Evolutionary conservation across 2,888 invertebrate genomes (phyloP).

Genomic region (Nomada ferruginata): DNA sequence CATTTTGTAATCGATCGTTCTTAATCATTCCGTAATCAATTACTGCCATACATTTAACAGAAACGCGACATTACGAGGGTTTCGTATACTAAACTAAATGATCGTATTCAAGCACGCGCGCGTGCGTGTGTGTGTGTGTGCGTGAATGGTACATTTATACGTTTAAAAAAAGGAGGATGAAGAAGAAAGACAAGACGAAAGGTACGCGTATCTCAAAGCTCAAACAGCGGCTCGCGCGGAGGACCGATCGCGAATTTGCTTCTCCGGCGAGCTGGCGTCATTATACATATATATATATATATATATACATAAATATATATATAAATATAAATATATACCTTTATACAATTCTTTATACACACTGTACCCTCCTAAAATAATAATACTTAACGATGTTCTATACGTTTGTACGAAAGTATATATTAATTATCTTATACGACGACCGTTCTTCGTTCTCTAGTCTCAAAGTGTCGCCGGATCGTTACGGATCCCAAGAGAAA

Average conservation of each 20-base stretch:
- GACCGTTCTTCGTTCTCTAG: constrained; percentile 64
- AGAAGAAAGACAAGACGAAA: constrained; percentile 69
- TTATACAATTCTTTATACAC: constrained; percentile 79
- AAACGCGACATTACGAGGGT: constrained; percentile 4
- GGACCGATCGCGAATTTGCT: constrained; percentile 82
- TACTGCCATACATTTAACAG: too few relatives aligned
- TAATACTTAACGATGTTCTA: constrained; percentile 77
- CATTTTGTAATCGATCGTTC: constrained; percentile 17
- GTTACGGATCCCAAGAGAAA: background rate
- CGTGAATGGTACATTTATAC: constrained; percentile 55
- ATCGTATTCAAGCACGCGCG: constrained; percentile 61
- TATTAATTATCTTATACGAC: constrained; percentile 55
- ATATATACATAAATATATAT: constrained; percentile 74
- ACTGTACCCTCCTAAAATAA: constrained; percentile 77
- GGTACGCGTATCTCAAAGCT: constrained; percentile 83
- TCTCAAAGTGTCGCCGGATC: constrained; percentile 69
- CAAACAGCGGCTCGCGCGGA: constrained; percentile 84
- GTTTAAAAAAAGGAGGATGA: constrained; percentile 18
- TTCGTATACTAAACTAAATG: constrained; percentile 33
- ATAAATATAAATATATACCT: constrained; percentile 76
- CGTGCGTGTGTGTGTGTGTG: constrained; percentile 37
- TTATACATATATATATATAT: constrained; percentile 78
- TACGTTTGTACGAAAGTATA: constrained; percentile 75
- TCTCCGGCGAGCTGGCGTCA: constrained; percentile 84
- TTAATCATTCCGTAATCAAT: background rate